Base-by-base conservation (phyloP, 1,140 invertebrate genomes). In the Adoxophyes honmai region DNA sequence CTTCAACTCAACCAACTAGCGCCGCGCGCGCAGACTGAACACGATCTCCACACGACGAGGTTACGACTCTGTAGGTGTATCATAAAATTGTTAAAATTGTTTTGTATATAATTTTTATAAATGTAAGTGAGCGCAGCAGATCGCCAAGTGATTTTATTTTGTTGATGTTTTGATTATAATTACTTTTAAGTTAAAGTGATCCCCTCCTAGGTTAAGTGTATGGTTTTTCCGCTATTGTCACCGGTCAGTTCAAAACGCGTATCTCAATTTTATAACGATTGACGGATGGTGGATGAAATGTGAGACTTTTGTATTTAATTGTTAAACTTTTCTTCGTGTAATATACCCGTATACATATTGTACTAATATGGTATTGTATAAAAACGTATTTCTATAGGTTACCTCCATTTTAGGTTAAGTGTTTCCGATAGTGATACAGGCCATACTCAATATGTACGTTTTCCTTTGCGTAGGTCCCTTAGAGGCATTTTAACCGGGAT, bases 391-490 rank as follows among this genome's bases (percentile, higher is more conserved):
- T 67, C 59, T 59, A 55, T 81, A 82, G 76, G 70, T 78, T 75
- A 77, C 58, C 63, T 77, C 62, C 66, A 54, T 55, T 61, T 53
- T 72, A 79, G 66, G 28, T 37, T 84, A 84, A 85, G 78, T 62
- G 74, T 83, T 83, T 83, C 74, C 73, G 66, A 78, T 83, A 79
- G 78, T 72, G 66, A 75, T 70, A 78, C 69, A 70, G 59, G 74
- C 80, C 78, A 87, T 84, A 86, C 81, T 86, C 81, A 81, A 76
- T 72, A 70, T 84, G 79, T 81, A 79, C 81, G 81, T 79, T 78
- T 73, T 74, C 68, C 68, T 78, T 66, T 62, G 60, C 55, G 58
- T 72, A 76, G 52, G 21, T 28, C 6, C 6, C 21, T 3, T 28
- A 28, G 21, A 28, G 21, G 21, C 21, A 28, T 28, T 28, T 28